These are phyloP conservation scores for Pachliopta kotzebuea DNA, from an alignment of 2,888 invertebrate genomes.

Conservation along the genomic window DNA sequence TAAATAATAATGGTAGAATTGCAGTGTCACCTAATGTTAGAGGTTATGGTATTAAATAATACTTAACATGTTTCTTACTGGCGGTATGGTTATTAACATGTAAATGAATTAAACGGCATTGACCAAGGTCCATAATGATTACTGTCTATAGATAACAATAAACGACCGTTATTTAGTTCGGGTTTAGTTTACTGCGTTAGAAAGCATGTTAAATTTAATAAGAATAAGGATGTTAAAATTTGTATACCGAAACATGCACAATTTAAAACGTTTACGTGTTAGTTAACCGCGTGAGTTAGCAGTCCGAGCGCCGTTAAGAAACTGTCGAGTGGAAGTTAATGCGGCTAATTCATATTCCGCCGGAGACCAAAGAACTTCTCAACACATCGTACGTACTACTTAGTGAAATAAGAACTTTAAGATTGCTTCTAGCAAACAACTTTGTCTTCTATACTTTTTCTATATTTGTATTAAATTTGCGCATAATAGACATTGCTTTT, in stretches of 20 bases:
- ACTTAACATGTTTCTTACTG: too few species aligned
- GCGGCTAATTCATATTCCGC: slow-evolving; percentile 51
- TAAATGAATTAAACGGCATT: too few species aligned
- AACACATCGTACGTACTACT: slow-evolving; percentile 42
- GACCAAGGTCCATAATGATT: too few species aligned
- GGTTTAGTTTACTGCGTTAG: too few species aligned
- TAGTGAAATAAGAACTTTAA: slow-evolving; percentile 52
- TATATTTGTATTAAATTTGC: neutral
- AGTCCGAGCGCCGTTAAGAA: slow-evolving; percentile 27
- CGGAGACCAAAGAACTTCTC: slow-evolving; percentile 49
- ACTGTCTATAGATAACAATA: too few species aligned
- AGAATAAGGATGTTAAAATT: neutral
- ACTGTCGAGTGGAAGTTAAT: slow-evolving; percentile 30
- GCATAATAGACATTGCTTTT: neutral
- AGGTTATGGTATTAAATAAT: too few species aligned
- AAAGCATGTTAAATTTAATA: too few species aligned
- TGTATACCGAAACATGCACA: neutral
- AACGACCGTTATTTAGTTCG: too few species aligned
- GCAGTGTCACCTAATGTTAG: too few species aligned
- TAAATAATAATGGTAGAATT: too few species aligned
- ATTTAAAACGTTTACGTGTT: slow-evolving; percentile 7
- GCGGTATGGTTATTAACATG: too few species aligned
- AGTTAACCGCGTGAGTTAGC: slow-evolving; percentile 14
- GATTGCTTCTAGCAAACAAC: slow-evolving; percentile 39
- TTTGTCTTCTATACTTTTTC: slow-evolving; percentile 2